phyloP scores from a whole-genome alignment of 1,140 invertebrate species.

The Drosophila sechellia region DNA sequence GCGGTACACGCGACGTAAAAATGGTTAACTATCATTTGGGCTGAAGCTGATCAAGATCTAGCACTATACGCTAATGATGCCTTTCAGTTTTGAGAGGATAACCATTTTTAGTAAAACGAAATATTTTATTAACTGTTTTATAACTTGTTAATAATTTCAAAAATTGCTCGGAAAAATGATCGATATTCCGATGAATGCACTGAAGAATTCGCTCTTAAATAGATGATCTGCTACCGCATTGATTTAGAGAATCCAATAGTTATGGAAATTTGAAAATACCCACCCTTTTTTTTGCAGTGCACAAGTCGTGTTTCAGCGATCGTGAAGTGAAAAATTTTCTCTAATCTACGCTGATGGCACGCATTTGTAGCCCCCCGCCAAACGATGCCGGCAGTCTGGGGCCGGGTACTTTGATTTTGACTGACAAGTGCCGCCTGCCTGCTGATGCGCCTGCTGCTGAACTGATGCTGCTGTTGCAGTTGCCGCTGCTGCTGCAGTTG shows the following conservation, averaged over 20 bases:
- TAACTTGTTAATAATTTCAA: too few relatives aligned
- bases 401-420: slow-evolving; percentile 79
- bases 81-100: too few relatives aligned
- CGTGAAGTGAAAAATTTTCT: slow-evolving; percentile 80
- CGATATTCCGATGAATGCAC: not conserved
- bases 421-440: slow-evolving; percentile 79
- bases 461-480: slow-evolving; percentile 7
- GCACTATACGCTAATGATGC: not conserved
- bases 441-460: slow-evolving; percentile 41
- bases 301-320: slow-evolving; percentile 39
- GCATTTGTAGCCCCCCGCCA: slow-evolving; percentile 61
- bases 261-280: too few relatives aligned
- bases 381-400: slow-evolving; percentile 70
- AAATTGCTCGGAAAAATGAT: too few relatives aligned
- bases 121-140: too few relatives aligned
- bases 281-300: not conserved
- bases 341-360: slow-evolving; percentile 77
- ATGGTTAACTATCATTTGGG: too few relatives aligned
- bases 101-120: too few relatives aligned
- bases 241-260: too few relatives aligned
- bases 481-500: slow-evolving; percentile 26
- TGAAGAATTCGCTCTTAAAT: not conserved
- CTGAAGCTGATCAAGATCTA: not conserved
- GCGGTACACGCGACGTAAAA: not conserved
- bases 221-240: too few relatives aligned